Evolutionary conservation across 2,113 vertebrate species (phyloP).

Genomic region (Macaca fascicularis): DNA sequence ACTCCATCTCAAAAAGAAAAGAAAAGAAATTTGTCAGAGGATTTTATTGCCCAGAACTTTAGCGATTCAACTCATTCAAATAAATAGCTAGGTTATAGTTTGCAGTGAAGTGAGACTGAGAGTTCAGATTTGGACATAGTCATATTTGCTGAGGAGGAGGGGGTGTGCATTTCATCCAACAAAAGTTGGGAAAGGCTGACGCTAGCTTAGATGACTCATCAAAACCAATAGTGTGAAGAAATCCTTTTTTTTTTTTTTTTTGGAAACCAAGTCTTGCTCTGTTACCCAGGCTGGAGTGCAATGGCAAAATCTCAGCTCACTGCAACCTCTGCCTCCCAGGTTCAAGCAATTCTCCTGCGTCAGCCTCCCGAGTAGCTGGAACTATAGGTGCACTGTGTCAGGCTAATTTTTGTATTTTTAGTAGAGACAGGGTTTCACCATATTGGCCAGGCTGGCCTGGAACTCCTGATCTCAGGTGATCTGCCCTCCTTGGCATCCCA

Average conservation of each 20-base stretch:
- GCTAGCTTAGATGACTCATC: background rate
- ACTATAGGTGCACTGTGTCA: accelerated
- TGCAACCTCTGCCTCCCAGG: too few species aligned
- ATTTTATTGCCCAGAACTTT: background rate
- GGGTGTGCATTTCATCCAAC: background rate
- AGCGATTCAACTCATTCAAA: background rate
- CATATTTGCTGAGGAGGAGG: background rate
- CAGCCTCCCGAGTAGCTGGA: too few species aligned
- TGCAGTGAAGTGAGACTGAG: background rate
- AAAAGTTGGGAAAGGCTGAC: background rate
- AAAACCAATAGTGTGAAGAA: background rate
- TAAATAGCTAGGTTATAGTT: background rate
- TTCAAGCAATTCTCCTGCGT: too few species aligned
- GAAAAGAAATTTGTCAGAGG: conserved; percentile 31
- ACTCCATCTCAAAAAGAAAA: too few species aligned
- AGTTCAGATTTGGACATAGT: background rate
- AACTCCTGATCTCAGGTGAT: too few species aligned
- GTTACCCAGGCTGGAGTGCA: too few species aligned
- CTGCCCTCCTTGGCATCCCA: too few species aligned
- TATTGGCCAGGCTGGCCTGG: too few species aligned
- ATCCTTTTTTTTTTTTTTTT: background rate
- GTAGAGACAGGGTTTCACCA: too few species aligned
- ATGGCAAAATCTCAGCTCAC: too few species aligned
- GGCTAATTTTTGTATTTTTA: too few species aligned
- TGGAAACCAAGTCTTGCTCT: too few species aligned